A percentile compares a stretch with the other conserved stretches of the same genome.
Conservation (phyloP, 2,113 vertebrate species). For the Chelonoidis abingdonii region DNA sequence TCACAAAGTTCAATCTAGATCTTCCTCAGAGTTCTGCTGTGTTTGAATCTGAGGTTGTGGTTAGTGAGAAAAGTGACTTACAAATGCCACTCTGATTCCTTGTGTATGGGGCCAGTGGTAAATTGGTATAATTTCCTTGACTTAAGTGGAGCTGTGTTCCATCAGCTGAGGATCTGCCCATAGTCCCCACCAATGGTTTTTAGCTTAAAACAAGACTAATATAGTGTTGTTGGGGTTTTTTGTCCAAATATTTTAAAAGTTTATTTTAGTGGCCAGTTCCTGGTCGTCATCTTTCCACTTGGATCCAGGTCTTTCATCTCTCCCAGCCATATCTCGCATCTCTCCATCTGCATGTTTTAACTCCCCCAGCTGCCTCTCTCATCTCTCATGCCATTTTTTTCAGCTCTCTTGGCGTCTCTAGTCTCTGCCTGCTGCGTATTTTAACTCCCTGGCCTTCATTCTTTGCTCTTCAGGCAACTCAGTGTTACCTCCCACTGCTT, state of each 20-base stretch:
- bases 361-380: slow-evolving; percentile 77
- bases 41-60: neutral
- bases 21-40: neutral
- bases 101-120: accelerated
- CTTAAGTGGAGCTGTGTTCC: neutral
- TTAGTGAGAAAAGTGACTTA: neutral
- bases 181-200: neutral
- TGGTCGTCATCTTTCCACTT: slow-evolving; percentile 45
- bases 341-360: slow-evolving; percentile 82
- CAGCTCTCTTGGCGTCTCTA: slow-evolving; percentile 74
- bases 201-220: neutral
- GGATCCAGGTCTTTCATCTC: slow-evolving; percentile 78
- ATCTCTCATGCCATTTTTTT: slow-evolving; percentile 76
- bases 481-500: slow-evolving; percentile 57
- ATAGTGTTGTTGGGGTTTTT: accelerated
- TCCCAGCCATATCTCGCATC: slow-evolving; percentile 72
- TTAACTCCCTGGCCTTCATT: slow-evolving; percentile 63
- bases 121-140: neutral
- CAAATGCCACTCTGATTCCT: neutral
- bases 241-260: neutral
- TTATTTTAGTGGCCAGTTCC: slow-evolving; percentile 64
- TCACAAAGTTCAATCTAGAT: neutral
- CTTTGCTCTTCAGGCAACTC: slow-evolving; percentile 64
- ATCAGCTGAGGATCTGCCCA: neutral
- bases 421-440: slow-evolving; percentile 67